These are phyloP conservation scores for Pipa parva DNA, from an alignment of 2,113 vertebrate species.

Conservation along the genomic window DNA sequence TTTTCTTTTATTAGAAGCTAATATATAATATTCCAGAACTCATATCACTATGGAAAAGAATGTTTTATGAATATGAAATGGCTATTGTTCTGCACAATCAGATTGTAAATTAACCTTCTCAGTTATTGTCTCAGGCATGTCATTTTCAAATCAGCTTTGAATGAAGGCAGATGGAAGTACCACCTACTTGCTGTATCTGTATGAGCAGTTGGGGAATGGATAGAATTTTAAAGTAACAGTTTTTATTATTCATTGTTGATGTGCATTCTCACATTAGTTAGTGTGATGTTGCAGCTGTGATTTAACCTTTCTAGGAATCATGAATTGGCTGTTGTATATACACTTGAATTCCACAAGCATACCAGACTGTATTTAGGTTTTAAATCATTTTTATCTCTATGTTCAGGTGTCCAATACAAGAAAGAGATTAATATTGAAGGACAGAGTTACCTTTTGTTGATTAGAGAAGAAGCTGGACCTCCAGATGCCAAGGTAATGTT, in stretches of 20 bases:
- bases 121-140: neutral
- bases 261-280: neutral
- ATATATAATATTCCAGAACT: too few relatives aligned
- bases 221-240: neutral
- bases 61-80: too few relatives aligned
- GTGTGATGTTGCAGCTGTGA: neutral
- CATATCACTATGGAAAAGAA: too few relatives aligned
- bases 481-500: slow-evolving; percentile 79
- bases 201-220: too few relatives aligned
- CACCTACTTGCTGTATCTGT: too few relatives aligned
- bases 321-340: neutral
- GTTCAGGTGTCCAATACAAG: slow-evolving; percentile 84
- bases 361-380: neutral
- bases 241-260: neutral
- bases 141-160: neutral
- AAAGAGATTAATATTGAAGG: slow-evolving; percentile 88
- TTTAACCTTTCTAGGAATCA: neutral
- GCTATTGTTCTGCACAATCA: neutral
- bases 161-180: neutral
- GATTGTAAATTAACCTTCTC: neutral
- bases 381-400: neutral
- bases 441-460: slow-evolving; percentile 86
- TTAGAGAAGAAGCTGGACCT: slow-evolving; percentile 81
- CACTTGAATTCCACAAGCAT: neutral
- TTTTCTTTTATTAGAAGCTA: neutral